Evolutionary conservation across 2,888 invertebrate genomes (phyloP), one percentile per base, ranked within the genome.

Genomic region (Volucella zonaria): DNA sequence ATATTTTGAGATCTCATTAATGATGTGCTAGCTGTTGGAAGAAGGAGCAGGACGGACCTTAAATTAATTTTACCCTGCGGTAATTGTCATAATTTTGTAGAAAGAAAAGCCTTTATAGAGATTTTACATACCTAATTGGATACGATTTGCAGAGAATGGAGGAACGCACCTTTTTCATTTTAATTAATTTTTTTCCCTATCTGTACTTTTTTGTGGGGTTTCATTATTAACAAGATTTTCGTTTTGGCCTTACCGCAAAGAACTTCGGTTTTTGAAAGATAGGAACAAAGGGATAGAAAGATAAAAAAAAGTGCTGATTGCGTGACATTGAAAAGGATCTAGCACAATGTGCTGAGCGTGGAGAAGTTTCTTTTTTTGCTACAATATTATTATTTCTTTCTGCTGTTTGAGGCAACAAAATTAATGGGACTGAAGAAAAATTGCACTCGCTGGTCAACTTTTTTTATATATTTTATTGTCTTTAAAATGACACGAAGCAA

Each of bases 301-400:
- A 49, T n/a, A 54, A 18, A 74, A 49, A 38, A 51, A 51, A 31
- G 23, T 49, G 75, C 56, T 40, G 49, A 59, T 75, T 56, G 77
- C 70, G 77, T 77, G 77, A 77, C 68, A 77, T 68, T 68, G 68
- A 76, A 67, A 68, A 68, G 76, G 68, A 54, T 76, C 68, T 68
- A 47, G 40, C 54, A 68, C 54, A 68, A 68, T 61, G 23, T 38
- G 51, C 58, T 51, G 42, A 66, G 43, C 66, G 49, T 18, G 47
- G 31, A 47, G 49, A 15, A 11, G 31, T 4, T 23, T 3, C 11
- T 11, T 10, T 54, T 43, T 18, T 12, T 11, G n/a, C n/a, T n/a
- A n/a, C n/a, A 8, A 18, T 45, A 31, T 47, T 49, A 8, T 45
- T 64, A 45, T 61, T 49, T 58, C 12, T 18, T 49, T 15, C 64